Base-by-base conservation (phyloP, 2,113 vertebrate genomes). In the Anolis carolinensis region DNA sequence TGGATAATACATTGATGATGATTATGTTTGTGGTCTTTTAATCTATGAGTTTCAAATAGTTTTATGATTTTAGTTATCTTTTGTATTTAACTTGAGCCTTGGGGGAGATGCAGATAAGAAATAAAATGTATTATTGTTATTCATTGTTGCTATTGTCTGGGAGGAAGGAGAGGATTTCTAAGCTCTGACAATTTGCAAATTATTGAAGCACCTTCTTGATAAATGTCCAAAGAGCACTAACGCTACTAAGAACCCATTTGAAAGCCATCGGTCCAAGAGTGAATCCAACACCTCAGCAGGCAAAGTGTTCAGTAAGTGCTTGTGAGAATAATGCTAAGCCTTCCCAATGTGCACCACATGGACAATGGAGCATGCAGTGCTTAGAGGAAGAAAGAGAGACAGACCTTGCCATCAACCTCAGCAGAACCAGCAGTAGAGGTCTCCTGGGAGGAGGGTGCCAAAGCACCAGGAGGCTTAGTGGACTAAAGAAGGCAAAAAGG, bases 401-500 rank as follows among this genome's bases (percentile, higher is more conserved):
- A 98, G 97, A 99, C 98, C 98, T 99, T 98, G 94, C 96, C 95
- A 96, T 99, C 97, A 93, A 96, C 96, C 96, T 99, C 96, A 90
- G 95, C 94, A 95, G 97, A 94, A 96, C 95, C 94, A 94, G 95
- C 94, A 94, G 96, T 90, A 93, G 95, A 91, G 94, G 95, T 93
- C 94, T 99, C 98, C 91, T 96, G 96, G 95, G 97, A 95, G 90
- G 97, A 96, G 90, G 98, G 93, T 96, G 97, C 90, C 93, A 97
- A 97, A 93, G 96, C 97, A 97, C 97, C 96, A 76, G 97, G 97
- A 96, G 96, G 96, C 96, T 98, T 99, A 97, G 97, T 89, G 88
- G 97, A 97, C 98, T 99, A 96, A 89, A 96, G 93, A 90, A 92
- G 90, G 95, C 93, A 92, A 96, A 88, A 95, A 94, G 91, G 94